phyloP scores from a whole-genome alignment of 2,113 vertebrate genomes.

The Neotoma lepida region DNA sequence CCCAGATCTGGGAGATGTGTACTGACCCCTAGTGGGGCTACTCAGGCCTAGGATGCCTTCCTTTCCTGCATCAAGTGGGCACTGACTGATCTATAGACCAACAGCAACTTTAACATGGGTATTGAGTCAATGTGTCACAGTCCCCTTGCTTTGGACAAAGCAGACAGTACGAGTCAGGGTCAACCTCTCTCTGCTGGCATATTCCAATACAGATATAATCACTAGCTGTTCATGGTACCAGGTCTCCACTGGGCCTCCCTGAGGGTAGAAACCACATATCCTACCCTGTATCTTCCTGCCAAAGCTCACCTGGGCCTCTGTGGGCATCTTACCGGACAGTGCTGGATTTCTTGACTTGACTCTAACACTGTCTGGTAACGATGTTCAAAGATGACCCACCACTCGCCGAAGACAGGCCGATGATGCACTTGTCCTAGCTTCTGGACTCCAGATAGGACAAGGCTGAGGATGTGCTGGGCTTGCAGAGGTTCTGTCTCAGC shows the following conservation, averaged over 20 bases:
- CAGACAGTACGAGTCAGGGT: background rate
- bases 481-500: background rate
- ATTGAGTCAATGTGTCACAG: background rate
- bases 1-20: background rate
- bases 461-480: background rate
- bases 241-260: background rate
- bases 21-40: background rate
- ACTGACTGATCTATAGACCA: background rate
- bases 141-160: background rate
- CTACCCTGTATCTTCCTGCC: background rate
- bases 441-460: background rate
- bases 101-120: background rate
- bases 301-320: slow-evolving; percentile 86
- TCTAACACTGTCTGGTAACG: slow-evolving; percentile 99
- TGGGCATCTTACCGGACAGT: slow-evolving; percentile 99
- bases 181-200: background rate
- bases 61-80: background rate
- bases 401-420: slow-evolving; percentile 25
- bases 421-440: background rate
- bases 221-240: background rate
- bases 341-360: slow-evolving; percentile 93
- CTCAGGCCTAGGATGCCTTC: background rate
- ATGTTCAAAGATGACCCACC: slow-evolving; percentile 94
- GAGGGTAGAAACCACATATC: background rate
- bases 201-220: background rate